Base-by-base conservation (phyloP, 2,888 invertebrate species). In the Digitonthophagus gazella region DNA sequence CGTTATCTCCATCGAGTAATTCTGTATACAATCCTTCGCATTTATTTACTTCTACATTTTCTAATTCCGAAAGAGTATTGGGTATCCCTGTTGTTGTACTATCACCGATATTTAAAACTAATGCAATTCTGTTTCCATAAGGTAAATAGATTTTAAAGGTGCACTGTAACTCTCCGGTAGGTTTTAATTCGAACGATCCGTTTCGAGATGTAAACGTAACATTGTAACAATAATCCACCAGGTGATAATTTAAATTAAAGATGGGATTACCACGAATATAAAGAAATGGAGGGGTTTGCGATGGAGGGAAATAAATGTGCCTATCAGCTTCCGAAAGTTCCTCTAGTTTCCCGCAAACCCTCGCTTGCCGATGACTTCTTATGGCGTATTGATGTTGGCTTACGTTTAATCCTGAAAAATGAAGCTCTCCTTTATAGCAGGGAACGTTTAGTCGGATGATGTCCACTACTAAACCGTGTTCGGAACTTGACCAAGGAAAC, bases 141-240 rank as follows among this genome's bases (percentile, higher is more conserved):
- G 91, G 91, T 75, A 91, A 80, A 77, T 90, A 89, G 66, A 91
- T 89, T 74, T 85, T 85, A 80, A 90, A 91, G 18, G 89, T 89
- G 80, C 92, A 91, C 73, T 86, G 83, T 19, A 91, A 81, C 58
- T 86, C 86, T 11, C 84, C 83, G 0, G 84, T 85, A 4, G 88
- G 88, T 73, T 87, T 86, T 78, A 90, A 84, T 79, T 88, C 88
- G 83, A 89, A 88, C 76, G 89, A 87, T 78, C 88, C 90, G 83
- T 89, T 90, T 73, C 86, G 85, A 66, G 84, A 84, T 74, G 86
- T 85, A 74, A 90, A 85, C 44, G 89, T 88, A 72, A 91, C 86
- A 80, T 91, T 89, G 79, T 91, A 90, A 76, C 91, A 92, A 79
- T 89, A 88, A 82, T 91, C 91, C 70, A 91, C 91, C 75, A 88